Conservation (phyloP, 2,113 vertebrate species). For the Merops nubicus region DNA sequence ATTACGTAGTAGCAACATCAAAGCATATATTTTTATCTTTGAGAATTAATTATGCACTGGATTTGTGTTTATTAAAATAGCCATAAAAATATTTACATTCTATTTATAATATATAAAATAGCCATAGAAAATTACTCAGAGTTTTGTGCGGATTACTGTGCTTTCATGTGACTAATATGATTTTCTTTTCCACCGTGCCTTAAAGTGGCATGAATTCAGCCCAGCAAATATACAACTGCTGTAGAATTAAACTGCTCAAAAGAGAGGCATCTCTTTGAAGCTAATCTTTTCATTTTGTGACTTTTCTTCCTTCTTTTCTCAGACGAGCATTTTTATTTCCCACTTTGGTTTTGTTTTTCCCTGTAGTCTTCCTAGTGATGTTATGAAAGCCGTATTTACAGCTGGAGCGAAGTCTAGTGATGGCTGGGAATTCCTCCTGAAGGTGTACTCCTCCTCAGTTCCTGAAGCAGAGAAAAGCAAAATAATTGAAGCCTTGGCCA, state of each 20-base stretch:
- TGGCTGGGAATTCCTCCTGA: conserved; percentile 81
- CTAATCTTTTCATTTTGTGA: not conserved
- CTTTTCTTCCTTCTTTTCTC: conserved; percentile 1
- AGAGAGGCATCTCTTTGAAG: not conserved
- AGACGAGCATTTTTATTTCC: not conserved
- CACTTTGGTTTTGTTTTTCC: not conserved
- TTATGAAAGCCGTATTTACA: conserved; percentile 85
- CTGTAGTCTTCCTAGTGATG: conserved; percentile 86
- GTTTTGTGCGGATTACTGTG: not conserved
- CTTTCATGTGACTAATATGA: not conserved
- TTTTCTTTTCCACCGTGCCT: not conserved
- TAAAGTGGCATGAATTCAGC: not conserved
- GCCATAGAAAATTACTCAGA: not conserved
- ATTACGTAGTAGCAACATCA: not conserved
- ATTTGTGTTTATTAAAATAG: no score
- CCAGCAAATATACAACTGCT: not conserved
- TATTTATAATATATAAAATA: no score
- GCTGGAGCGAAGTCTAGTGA: conserved; percentile 82
- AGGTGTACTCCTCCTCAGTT: conserved; percentile 65
- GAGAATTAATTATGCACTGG: not conserved
- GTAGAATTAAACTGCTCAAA: not conserved
- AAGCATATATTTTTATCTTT: not conserved
- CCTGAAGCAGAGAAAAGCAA: conserved; percentile 88
- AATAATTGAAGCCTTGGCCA: conserved; percentile 87
- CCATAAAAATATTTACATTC: no score